Conservation (phyloP, 2,888 invertebrate species). For the Malthinus flaveolus region DNA sequence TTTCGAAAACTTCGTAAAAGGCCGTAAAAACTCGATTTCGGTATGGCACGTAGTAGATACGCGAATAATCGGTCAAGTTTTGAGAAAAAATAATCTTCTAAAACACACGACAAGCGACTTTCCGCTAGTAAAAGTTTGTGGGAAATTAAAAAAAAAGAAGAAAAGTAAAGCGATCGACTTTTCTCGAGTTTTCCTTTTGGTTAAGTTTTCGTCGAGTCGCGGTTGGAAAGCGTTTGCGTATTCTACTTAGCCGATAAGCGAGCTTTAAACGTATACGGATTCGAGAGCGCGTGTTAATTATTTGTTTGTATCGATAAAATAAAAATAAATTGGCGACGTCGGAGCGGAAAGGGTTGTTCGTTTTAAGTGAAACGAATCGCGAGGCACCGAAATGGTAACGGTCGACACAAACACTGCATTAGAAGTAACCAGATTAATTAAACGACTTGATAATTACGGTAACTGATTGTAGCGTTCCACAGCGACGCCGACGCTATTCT, state of each 20-base stretch:
- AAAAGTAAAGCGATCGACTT: too few species aligned
- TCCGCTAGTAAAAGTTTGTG: too few species aligned
- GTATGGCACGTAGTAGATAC: too few species aligned
- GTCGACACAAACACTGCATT: conserved; percentile 33
- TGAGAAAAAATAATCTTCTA: too few species aligned
- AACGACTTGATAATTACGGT: conserved; percentile 48
- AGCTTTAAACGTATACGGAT: not conserved
- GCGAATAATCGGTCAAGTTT: too few species aligned
- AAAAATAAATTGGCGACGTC: conserved; percentile 10
- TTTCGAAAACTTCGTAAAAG: not conserved
- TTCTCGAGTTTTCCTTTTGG: too few species aligned
- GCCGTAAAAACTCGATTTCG: not conserved
- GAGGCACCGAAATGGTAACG: not conserved
- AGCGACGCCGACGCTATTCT: conserved; percentile 55
- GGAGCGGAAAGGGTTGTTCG: conserved; percentile 1
- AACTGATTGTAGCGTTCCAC: conserved; percentile 53
- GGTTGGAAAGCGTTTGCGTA: conserved; percentile 4
- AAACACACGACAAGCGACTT: too few species aligned
- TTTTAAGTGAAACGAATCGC: conserved; percentile 8
- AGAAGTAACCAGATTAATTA: conserved; percentile 44
- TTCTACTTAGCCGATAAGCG: not conserved
- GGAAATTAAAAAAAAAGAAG: too few species aligned
- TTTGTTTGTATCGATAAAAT: conserved; percentile 21
- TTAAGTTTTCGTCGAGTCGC: too few species aligned
- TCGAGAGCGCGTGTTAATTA: conserved; percentile 14